Percentiles rank a stretch among this genome's conserved stretches.
These are phyloP conservation scores for Callopanchax toddi DNA, from an alignment of 2,113 vertebrate genomes.

Conservation along the genomic window DNA sequence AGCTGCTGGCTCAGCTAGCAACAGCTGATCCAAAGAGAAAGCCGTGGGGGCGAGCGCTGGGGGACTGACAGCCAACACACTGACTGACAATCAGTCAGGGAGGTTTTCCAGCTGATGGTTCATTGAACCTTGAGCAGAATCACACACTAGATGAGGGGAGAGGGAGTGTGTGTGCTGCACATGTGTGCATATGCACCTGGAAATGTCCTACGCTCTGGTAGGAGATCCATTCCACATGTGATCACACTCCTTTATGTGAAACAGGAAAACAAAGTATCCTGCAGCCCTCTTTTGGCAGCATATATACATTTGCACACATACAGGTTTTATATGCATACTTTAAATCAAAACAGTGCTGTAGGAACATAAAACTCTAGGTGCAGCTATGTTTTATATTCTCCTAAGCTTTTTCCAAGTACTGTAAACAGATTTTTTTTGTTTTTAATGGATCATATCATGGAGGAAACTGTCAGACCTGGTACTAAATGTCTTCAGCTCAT, in stretches of 20 bases:
- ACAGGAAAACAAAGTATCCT: background rate
- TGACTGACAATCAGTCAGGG: constrained; percentile 43
- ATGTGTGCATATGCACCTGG: constrained; percentile 17
- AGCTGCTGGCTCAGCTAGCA: constrained; percentile 75
- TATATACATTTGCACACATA: background rate
- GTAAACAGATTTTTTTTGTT: too few species aligned
- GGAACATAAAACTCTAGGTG: too few species aligned
- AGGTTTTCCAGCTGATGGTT: constrained; percentile 59
- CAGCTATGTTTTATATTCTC: too few species aligned
- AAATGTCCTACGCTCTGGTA: background rate
- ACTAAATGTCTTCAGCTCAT: too few species aligned
- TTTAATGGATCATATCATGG: too few species aligned
- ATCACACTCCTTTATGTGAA: background rate
- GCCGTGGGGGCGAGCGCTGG: constrained; percentile 47
- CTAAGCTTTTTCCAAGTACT: too few species aligned
- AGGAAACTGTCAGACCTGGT: too few species aligned
- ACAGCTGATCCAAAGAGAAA: constrained; percentile 68
- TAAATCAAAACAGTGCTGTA: background rate
- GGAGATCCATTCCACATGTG: background rate
- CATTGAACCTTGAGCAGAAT: constrained; percentile 51
- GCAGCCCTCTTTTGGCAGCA: background rate
- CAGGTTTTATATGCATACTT: background rate
- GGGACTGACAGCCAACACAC: constrained; percentile 57
- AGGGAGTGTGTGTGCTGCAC: constrained; percentile 1
- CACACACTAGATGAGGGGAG: constrained; percentile 27